Evolutionary conservation across 2,113 vertebrate species (phyloP).

Genomic region (Antechinus flavipes): DNA sequence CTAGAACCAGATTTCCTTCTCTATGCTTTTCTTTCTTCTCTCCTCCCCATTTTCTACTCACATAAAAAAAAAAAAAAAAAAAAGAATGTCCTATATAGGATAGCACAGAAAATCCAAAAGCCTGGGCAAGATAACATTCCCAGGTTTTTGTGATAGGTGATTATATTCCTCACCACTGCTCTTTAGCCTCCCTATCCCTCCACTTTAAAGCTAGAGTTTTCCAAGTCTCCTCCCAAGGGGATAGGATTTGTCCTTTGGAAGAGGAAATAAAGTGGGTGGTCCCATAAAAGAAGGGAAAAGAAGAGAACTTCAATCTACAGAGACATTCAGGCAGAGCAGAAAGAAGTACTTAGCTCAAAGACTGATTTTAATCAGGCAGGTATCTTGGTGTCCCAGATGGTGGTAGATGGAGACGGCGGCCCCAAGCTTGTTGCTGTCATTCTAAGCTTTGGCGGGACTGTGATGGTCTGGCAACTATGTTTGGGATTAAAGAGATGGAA

Average conservation of each 20-base stretch:
- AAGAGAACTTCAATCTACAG: too few species aligned
- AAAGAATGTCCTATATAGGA: not conserved
- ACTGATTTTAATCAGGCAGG: not conserved
- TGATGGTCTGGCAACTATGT: conserved; percentile 28
- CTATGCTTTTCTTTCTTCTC: not conserved
- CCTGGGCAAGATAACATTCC: not conserved
- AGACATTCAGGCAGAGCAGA: not conserved
- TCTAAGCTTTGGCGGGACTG: conserved; percentile 44
- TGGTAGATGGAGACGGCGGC: not conserved
- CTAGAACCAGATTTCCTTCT: not conserved
- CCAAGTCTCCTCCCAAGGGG: not conserved
- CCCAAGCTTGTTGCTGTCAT: conserved; percentile 10
- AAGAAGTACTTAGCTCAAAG: not conserved
- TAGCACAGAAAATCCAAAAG: not conserved
- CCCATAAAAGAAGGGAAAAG: not conserved
- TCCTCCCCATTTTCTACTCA: not conserved
- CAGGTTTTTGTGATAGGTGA: not conserved
- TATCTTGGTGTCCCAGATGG: conserved; percentile 54
- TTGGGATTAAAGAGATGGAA: conserved; percentile 38
- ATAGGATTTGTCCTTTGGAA: not conserved
- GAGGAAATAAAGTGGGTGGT: not conserved
- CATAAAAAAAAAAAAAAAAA: not conserved
- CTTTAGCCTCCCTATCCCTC: not conserved
- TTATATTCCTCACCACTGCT: fast-evolving
- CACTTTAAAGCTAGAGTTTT: not conserved